These are phyloP conservation scores for Oxyura jamaicensis DNA, from an alignment of 2,113 vertebrate genomes.

Conservation along the genomic window DNA sequence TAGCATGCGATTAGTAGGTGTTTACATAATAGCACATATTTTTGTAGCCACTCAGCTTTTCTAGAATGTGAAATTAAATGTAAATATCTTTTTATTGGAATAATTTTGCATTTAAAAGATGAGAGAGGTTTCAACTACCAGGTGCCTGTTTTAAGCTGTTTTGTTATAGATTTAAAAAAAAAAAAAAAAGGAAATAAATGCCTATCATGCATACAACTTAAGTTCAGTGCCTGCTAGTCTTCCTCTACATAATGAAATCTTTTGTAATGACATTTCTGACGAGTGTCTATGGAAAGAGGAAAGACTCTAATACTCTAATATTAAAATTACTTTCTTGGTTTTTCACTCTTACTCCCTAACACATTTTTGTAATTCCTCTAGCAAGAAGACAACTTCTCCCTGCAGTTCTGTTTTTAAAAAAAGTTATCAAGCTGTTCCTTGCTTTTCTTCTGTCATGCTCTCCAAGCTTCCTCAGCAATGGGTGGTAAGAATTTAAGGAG, in stretches of 20 bases:
- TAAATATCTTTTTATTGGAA: slow-evolving; percentile 29
- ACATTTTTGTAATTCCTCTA: slow-evolving; percentile 73
- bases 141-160: slow-evolving; percentile 29
- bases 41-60: slow-evolving; percentile 30
- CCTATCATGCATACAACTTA: background rate
- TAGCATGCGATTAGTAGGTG: background rate
- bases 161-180: background rate
- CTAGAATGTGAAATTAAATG: background rate
- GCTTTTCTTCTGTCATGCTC: slow-evolving; percentile 49
- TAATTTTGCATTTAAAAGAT: background rate
- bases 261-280: background rate
- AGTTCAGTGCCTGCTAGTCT: background rate
- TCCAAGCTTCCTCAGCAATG: background rate
- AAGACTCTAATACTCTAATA: slow-evolving; percentile 62
- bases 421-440: slow-evolving; percentile 45
- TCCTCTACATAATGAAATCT: background rate
- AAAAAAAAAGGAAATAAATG: slow-evolving; percentile 20
- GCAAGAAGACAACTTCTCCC: slow-evolving; percentile 44
- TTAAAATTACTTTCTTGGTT: slow-evolving; percentile 29
- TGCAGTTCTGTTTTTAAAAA: background rate
- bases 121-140: background rate
- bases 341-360: slow-evolving; percentile 62
- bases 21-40: background rate
- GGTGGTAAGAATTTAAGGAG: background rate
- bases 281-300: slow-evolving; percentile 20